Base-by-base conservation (phyloP, 53 echinoderm and acorn worm genomes). In the Paracentrotus lividus region DNA sequence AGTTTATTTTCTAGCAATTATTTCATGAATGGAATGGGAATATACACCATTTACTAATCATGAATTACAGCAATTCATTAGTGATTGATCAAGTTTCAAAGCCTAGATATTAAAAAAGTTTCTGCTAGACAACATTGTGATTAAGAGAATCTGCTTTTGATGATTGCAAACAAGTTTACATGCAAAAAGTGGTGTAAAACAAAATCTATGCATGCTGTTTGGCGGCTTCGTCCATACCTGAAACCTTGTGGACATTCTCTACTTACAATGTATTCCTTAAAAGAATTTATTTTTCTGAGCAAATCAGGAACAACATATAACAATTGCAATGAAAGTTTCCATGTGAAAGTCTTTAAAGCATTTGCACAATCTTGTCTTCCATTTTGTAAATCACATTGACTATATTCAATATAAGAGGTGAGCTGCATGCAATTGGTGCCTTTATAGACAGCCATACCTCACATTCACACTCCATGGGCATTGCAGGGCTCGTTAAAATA, bases 371-470 rank as follows among this genome's bases (percentile, higher is more conserved):
- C 5, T 69, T 40, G 14, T 69, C 14, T 69, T 36, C 38, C 36
- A 38, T 68, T 68, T 8, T 3, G 57, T 20, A 9, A 52, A 12
- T 2, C 4, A 52, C 52, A 52, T 57, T 0, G 8, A 57, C 16
- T 38, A n/a, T 38, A 69, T 72, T 72, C 72, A 36, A 14, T 72
- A 40, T 40, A 36, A 72, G 36, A 18, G 21, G 18, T 40, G 4
- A 20, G 38, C 72, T 40, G 72, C 40, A 36, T 40, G 72, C 40
- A 36, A 72, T 38, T 40, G 72, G 72, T 72, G 72, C 72, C 72
- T 72, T 72, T 38, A n/a, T n/a, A n/a, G 5, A 72, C 16, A 72
- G 38, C 72, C 34, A 38, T 72, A 72, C 72, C 72, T 72, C 72
- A 72, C 38, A 61, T 40, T 38, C 40, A 38, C 8, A 15, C 67